Percentiles rank a stretch among this genome's conserved stretches.
Conservation (phyloP, 2,797 vertebrate species). For the Coregonus ussuriensis region DNA sequence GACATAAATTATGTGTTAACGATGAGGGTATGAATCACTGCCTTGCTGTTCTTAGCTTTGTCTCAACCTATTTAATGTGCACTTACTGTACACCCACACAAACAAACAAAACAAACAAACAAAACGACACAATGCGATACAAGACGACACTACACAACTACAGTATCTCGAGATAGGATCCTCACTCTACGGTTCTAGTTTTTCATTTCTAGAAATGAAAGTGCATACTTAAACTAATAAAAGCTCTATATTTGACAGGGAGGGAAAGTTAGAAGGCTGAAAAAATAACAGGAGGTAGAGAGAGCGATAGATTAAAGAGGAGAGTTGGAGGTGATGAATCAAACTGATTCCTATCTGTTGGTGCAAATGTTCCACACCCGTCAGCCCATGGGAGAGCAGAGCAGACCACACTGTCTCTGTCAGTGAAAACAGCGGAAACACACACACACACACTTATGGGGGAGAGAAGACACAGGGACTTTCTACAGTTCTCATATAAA, state of each 20-base stretch:
- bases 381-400: neutral
- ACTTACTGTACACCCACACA: neutral
- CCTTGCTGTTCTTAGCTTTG: too few relatives aligned
- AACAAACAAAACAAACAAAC: neutral
- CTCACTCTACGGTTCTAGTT: too few relatives aligned
- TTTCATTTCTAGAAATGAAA: too few relatives aligned
- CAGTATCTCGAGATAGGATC: too few relatives aligned
- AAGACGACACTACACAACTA: too few relatives aligned
- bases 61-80: too few relatives aligned
- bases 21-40: neutral
- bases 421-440: neutral
- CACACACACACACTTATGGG: neutral
- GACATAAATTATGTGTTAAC: neutral
- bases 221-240: neutral
- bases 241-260: neutral
- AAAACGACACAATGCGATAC: neutral
- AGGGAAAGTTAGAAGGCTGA: neutral
- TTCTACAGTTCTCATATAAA: neutral
- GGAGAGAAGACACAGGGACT: neutral
- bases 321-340: neutral
- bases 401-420: neutral
- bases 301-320: neutral
- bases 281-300: neutral
- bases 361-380: neutral
- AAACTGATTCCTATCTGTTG: constrained; percentile 5